Conservation (phyloP, 2,888 invertebrate genomes). For the Oligia latruncula region DNA sequence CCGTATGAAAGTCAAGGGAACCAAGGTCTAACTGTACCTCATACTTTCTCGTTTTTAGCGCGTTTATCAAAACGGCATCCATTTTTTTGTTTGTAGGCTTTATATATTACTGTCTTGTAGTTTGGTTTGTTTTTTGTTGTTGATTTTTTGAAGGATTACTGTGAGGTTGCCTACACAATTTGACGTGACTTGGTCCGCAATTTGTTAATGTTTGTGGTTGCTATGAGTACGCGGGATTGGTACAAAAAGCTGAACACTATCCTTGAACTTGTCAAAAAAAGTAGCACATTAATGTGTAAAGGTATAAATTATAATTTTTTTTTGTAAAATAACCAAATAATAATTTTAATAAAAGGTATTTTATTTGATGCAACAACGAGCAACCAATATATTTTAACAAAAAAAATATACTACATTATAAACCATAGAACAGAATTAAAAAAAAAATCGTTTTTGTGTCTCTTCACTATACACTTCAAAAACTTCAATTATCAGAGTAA, state of each 20-base stretch:
- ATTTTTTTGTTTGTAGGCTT: slow-evolving; percentile 56
- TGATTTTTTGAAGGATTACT: slow-evolving; percentile 17
- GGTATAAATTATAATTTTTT: not conserved
- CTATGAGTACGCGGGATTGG: no score
- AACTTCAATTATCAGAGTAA: slow-evolving; percentile 42
- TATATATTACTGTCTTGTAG: slow-evolving; percentile 46
- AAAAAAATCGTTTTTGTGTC: no score
- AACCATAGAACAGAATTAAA: not conserved
- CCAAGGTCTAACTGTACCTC: slow-evolving; percentile 64
- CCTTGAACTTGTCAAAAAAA: no score
- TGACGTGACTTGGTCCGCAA: not conserved
- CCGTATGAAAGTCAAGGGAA: slow-evolving; percentile 76
- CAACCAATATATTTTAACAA: no score
- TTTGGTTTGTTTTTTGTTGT: slow-evolving; percentile 28
- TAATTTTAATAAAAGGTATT: not conserved
- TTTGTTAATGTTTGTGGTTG: not conserved
- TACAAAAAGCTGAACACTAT: no score
- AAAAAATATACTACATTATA: no score
- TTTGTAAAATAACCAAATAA: not conserved
- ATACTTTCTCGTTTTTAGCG: slow-evolving; percentile 73
- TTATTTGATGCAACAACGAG: not conserved
- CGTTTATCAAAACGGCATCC: slow-evolving; percentile 65
- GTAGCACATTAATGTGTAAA: not conserved
- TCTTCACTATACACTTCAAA: slow-evolving; percentile 23
- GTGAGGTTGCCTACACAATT: not conserved